Conservation (phyloP, 2,888 invertebrate genomes). For the Cheiracanthium punctorium region DNA sequence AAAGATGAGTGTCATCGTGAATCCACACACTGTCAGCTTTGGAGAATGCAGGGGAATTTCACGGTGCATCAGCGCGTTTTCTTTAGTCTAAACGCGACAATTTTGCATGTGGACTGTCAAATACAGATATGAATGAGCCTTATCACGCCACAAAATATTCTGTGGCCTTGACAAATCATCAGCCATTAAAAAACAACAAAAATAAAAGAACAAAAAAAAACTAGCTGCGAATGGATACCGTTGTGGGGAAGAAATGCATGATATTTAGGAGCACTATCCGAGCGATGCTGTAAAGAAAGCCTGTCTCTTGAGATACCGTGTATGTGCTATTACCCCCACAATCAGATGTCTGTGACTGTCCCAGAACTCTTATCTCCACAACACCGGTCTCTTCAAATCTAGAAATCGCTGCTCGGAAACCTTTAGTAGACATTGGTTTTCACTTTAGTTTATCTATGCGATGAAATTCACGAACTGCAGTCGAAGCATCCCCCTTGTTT, state of each 20-base stretch:
- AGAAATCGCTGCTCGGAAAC: background rate
- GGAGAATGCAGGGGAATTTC: constrained; percentile 8
- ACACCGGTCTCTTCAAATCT: background rate
- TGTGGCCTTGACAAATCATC: constrained; percentile 3
- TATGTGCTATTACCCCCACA: background rate
- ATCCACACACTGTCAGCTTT: background rate
- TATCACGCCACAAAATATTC: constrained; percentile 2
- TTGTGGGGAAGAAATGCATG: background rate
- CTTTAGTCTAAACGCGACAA: background rate
- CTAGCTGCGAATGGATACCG: background rate
- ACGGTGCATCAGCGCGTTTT: background rate
- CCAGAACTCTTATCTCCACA: background rate
- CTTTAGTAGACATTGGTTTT: background rate
- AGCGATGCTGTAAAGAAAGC: background rate
- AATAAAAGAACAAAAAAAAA: too few species aligned
- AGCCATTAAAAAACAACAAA: too few species aligned
- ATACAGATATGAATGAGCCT: constrained; percentile 1
- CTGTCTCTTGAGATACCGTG: constrained; percentile 8
- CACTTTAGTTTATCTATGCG: background rate
- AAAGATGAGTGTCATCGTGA: constrained; percentile 5
- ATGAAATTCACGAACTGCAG: too few species aligned
- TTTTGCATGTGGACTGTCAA: background rate
- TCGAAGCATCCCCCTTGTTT: too few species aligned
- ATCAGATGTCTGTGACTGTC: background rate
- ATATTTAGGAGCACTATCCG: background rate